Conservation (phyloP, 2,888 invertebrate species). For the Platypus cylindrus region DNA sequence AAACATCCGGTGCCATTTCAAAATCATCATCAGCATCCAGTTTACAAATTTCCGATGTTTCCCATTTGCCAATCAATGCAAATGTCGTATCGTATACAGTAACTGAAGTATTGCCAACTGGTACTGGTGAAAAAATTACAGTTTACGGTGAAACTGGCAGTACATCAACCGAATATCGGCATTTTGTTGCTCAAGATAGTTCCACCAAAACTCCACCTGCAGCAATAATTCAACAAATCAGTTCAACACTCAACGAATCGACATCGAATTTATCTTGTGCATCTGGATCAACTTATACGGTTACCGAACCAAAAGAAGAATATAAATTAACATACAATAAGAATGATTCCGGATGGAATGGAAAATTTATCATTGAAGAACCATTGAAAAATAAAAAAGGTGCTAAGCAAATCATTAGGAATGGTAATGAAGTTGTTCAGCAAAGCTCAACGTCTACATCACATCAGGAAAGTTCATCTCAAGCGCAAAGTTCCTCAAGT, state of each 20-base stretch:
- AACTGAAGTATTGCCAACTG: slow-evolving; percentile 31
- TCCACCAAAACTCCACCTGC: slow-evolving; percentile 20
- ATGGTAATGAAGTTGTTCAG: slow-evolving; percentile 20
- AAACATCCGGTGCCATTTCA: slow-evolving; percentile 23
- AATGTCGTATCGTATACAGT: slow-evolving; percentile 30
- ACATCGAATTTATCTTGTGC: slow-evolving; percentile 29
- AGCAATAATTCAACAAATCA: slow-evolving; percentile 30
- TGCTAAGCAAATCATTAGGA: slow-evolving; percentile 12
- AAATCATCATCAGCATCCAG: slow-evolving; percentile 32
- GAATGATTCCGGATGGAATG: slow-evolving; percentile 38
- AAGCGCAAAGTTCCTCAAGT: slow-evolving; percentile 47
- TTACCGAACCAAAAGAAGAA: slow-evolving; percentile 34
- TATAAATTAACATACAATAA: slow-evolving; percentile 27
- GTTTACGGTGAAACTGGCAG: slow-evolving; percentile 29
- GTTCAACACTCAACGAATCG: slow-evolving; percentile 30
- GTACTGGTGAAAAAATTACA: slow-evolving; percentile 33
- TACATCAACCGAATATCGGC: slow-evolving; percentile 32
- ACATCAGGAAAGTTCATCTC: slow-evolving; percentile 42
- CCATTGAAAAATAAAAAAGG: slow-evolving; percentile 21
- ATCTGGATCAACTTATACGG: slow-evolving; percentile 31
- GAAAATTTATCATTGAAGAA: slow-evolving; percentile 35
- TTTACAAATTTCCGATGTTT: slow-evolving; percentile 33
- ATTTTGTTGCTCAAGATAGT: slow-evolving; percentile 27
- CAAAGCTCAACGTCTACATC: slow-evolving; percentile 30
- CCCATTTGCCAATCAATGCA: slow-evolving; percentile 30